Conservation (phyloP, 2,797 vertebrate species). For the Melanotaenia maccullochi region DNA sequence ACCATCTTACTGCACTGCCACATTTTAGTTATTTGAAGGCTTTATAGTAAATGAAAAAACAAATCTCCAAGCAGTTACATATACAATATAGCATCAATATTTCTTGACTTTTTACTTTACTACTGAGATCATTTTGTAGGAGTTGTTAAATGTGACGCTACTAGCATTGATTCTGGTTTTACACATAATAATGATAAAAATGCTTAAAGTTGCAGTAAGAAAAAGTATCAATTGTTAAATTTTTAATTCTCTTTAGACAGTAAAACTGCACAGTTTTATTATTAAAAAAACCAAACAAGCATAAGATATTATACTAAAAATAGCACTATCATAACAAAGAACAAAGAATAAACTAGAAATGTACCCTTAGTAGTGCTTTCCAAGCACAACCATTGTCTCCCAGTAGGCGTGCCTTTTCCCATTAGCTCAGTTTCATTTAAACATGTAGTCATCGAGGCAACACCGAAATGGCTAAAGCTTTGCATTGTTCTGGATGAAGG, state of each 20-base stretch:
- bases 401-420: conserved; percentile 72
- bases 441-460: conserved; percentile 69
- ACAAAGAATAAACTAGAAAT: conserved; percentile 59
- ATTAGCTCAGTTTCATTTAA: conserved; percentile 78
- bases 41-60: background rate
- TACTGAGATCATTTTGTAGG: background rate
- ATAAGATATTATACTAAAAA: conserved; percentile 22
- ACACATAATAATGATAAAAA: background rate
- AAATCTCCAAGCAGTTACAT: background rate
- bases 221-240: background rate
- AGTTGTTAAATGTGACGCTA: background rate
- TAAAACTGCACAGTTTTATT: conserved; percentile 9
- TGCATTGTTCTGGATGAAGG: conserved; percentile 79
- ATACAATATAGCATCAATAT: background rate
- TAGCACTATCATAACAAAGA: conserved; percentile 10
- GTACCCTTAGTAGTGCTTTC: conserved; percentile 58
- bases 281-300: conserved; percentile 20
- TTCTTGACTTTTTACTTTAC: background rate
- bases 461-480: conserved; percentile 74
- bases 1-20: no score
- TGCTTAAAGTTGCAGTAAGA: background rate
- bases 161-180: background rate
- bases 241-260: background rate
- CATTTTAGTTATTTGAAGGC: background rate
- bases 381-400: conserved; percentile 72